Conservation (phyloP, 1,140 invertebrate species). For the Tetramorium parvispinum region DNA sequence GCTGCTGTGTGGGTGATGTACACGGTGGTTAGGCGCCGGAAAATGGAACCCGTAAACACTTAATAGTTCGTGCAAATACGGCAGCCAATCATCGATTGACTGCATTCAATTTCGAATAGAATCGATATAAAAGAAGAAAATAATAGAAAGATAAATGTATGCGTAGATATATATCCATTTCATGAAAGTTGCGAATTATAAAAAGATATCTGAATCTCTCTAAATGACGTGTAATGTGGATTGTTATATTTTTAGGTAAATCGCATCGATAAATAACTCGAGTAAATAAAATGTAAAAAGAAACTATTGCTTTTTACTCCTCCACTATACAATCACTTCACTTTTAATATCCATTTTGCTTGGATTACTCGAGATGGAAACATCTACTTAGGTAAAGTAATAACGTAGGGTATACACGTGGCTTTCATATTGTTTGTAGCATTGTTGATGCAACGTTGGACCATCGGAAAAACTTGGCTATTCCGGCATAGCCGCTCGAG, state of each 20-base stretch:
- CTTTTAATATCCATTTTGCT: conserved; percentile 24
- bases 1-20: not conserved
- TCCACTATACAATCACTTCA: not conserved
- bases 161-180: not conserved
- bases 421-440: conserved; percentile 44
- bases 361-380: not conserved
- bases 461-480: conserved; percentile 46
- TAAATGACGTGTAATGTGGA: not conserved
- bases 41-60: conserved; percentile 68
- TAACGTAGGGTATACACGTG: conserved; percentile 27
- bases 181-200: not conserved
- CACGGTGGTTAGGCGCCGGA: conserved; percentile 7
- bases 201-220: not conserved
- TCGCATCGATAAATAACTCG: not conserved
- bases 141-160: not conserved
- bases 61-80: conserved; percentile 68
- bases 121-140: not conserved
- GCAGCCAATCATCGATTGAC: not conserved
- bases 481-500: conserved; percentile 46
- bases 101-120: not conserved
- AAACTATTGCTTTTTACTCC: not conserved
- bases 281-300: not conserved
- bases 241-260: not conserved
- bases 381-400: conserved; percentile 47
- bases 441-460: conserved; percentile 45